These are phyloP conservation scores for Magallana angulata DNA, from an alignment of 1,140 invertebrate genomes.

Conservation along the genomic window DNA sequence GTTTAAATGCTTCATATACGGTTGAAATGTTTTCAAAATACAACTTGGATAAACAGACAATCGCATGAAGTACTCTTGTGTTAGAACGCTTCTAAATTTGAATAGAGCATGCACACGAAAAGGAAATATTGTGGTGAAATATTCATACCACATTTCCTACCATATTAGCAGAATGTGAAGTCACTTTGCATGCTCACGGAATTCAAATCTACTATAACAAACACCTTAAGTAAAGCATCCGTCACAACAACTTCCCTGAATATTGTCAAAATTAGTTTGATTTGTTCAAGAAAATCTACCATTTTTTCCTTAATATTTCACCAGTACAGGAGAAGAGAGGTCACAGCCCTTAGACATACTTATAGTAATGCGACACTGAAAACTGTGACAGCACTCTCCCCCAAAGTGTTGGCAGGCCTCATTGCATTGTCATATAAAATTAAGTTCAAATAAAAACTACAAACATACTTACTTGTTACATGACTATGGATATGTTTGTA, in stretches of 20 bases:
- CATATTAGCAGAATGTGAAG: neutral
- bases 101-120: neutral
- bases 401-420: too few relatives aligned
- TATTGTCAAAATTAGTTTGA: too few relatives aligned
- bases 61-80: neutral
- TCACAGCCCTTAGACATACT: too few relatives aligned
- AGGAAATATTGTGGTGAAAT: slow-evolving; percentile 1
- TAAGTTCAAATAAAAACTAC: too few relatives aligned
- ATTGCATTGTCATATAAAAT: too few relatives aligned
- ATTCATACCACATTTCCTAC: neutral
- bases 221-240: too few relatives aligned
- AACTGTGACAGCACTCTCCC: too few relatives aligned
- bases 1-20: neutral
- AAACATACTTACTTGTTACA: slow-evolving; percentile 13
- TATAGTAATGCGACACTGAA: too few relatives aligned
- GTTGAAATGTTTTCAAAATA: neutral
- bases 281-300: too few relatives aligned
- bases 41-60: neutral
- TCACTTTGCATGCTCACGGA: neutral
- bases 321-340: too few relatives aligned
- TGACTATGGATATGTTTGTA: neutral
- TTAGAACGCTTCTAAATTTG: neutral
- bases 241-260: too few relatives aligned
- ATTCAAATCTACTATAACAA: neutral
- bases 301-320: too few relatives aligned